Evolutionary conservation across 2,113 vertebrate genomes (phyloP), one percentile per base, ranked within the genome.

Genomic region (Chlorodrepanis virens): DNA sequence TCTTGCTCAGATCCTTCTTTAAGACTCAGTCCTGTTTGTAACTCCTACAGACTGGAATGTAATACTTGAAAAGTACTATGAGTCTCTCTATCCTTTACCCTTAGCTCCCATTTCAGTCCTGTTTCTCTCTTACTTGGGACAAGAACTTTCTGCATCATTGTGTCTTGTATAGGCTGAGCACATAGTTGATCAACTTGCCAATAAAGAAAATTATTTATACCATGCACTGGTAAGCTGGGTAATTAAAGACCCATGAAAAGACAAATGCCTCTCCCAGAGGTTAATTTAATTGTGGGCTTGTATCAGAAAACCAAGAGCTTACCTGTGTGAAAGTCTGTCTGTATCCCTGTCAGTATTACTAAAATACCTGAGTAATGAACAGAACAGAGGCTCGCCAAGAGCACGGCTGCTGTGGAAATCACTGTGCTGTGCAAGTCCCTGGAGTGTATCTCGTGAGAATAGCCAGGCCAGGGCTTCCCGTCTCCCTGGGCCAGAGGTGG

Each of bases 151-250:
- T 92, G 87, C 92, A 83, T 95, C 88, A 4, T 80, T 94, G 82
- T 95, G 91, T 96, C 90, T 90, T 95, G 87, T 96, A 83, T 83
- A 95, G 94, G 87, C 87, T 96, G 90, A 96, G 85, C 96, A 95
- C 94, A 96, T 78, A 96, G 85, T 88, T 95, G 93, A 95, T 77
- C 71, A 96, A 94, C 82, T 90, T 96, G 76, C 92, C 92, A 97
- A 95, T 97, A 96, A 97, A 96, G 82, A 91, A 60, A 94, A 90
- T 74, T 90, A 94, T 96, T 96, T 83, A 86, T 94, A 94, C 88
- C 76, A 17, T 94, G 92, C 88, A 40, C 79, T 94, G 75, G 64
- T 96, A 96, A 96, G 87, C 87, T 94, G 93, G 90, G 68, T 96
- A 95, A 96, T 96, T 96, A 86, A 3, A 93, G 92, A 95, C 39